phyloP scores from a whole-genome alignment of 2,797 vertebrate genomes.

The Distichodus sexfasciatus region DNA sequence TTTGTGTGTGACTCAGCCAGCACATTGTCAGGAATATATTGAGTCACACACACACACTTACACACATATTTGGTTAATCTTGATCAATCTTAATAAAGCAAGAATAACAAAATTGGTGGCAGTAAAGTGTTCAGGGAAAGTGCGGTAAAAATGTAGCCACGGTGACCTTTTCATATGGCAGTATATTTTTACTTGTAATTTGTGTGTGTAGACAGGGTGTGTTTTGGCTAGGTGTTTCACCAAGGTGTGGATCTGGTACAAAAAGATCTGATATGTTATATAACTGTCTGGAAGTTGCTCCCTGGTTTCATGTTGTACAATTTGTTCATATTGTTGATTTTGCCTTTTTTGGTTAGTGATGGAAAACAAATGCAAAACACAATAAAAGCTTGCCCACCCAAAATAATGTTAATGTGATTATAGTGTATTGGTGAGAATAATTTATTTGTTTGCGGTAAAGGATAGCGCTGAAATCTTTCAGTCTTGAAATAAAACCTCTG shows the following conservation, averaged over 20 bases:
- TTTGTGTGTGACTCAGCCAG: slow-evolving; percentile 25
- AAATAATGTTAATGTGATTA: too few relatives aligned
- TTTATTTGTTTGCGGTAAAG: too few relatives aligned
- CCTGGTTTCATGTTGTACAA: background rate
- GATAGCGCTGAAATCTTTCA: too few relatives aligned
- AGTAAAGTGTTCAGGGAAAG: background rate
- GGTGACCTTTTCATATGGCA: background rate
- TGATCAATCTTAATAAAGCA: background rate
- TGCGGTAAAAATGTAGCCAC: background rate
- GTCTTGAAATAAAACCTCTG: too few relatives aligned
- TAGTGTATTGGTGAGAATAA: too few relatives aligned
- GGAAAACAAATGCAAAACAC: too few relatives aligned
- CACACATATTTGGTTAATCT: background rate
- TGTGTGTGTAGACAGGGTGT: slow-evolving; percentile 5
- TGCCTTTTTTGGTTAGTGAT: too few relatives aligned
- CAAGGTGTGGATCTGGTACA: slow-evolving; percentile 16
- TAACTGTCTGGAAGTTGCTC: slow-evolving; percentile 39
- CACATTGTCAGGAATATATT: background rate
- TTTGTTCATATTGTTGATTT: background rate
- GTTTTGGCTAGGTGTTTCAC: background rate
- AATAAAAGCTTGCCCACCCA: too few relatives aligned
- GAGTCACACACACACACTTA: slow-evolving; percentile 30
- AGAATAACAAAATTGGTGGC: background rate
- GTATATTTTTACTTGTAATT: background rate
- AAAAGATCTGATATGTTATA: slow-evolving; percentile 36